Percentiles rank a stretch among this genome's conserved stretches.
phyloP scores from a whole-genome alignment of 2,797 vertebrate genomes.

The Florisuga fusca region DNA sequence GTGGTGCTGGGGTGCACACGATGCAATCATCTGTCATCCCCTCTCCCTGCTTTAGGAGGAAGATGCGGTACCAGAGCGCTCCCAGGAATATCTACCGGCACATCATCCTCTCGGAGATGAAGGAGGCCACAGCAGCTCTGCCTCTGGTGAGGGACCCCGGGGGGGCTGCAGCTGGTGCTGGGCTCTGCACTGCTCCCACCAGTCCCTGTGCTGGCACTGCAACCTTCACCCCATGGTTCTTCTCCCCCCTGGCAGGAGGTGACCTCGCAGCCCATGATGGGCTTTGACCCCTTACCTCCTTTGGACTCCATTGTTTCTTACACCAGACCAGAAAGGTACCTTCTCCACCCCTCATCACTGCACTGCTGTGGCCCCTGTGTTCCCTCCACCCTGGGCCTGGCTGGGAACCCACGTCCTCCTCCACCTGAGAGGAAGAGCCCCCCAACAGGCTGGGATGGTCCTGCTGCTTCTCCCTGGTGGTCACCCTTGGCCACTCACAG shows the following conservation, averaged over 20 bases:
- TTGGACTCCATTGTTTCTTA: slow-evolving; percentile 91
- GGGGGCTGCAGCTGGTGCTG: no score
- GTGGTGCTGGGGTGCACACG: not conserved
- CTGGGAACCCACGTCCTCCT: not conserved
- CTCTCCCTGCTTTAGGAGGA: slow-evolving; percentile 80
- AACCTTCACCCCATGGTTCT: not conserved
- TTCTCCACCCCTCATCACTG: not conserved
- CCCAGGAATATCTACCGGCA: slow-evolving; percentile 96
- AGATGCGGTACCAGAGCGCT: slow-evolving; percentile 92
- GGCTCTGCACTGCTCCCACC: not conserved
- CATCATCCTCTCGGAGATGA: slow-evolving; percentile 94
- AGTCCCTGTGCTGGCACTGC: rapidly evolving
- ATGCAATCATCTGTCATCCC: not conserved
- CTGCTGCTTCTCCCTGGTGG: not conserved
- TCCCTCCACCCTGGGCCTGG: not conserved
- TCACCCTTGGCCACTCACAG: not conserved
- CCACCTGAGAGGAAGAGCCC: not conserved
- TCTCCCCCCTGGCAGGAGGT: slow-evolving; percentile 84
- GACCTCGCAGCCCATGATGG: slow-evolving; percentile 93
- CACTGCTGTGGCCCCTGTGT: rapidly evolving
- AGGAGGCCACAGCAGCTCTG: slow-evolving; percentile 89
- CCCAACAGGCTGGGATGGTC: not conserved
- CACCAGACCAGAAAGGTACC: slow-evolving; percentile 91
- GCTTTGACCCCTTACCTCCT: slow-evolving; percentile 94
- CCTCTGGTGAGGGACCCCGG: slow-evolving; percentile 85